Evolutionary conservation across 1,140 invertebrate species (phyloP).

Genomic region (Cyclargus thomasi): DNA sequence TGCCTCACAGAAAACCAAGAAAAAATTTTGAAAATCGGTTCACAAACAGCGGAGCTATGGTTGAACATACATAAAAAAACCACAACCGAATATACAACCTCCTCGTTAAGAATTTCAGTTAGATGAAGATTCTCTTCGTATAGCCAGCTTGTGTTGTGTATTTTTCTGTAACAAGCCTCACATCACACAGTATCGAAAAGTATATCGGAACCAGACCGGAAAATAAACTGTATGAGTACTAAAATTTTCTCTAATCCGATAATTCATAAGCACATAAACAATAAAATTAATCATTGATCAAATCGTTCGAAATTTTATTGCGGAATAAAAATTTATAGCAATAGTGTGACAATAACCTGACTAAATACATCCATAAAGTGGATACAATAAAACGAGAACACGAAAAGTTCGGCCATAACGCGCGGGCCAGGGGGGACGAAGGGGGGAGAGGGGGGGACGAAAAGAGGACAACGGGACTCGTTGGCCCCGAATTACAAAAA

Average conservation of each 20-base stretch:
- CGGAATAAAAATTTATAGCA: not conserved
- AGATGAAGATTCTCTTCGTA: too few relatives aligned
- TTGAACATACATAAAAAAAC: too few relatives aligned
- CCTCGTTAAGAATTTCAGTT: too few relatives aligned
- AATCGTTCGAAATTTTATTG: slow-evolving; percentile 5
- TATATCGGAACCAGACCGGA: too few relatives aligned
- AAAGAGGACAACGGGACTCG: not conserved
- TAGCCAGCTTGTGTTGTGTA: too few relatives aligned
- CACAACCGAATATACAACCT: too few relatives aligned
- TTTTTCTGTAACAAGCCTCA: too few relatives aligned
- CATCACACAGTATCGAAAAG: too few relatives aligned
- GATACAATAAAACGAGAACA: slow-evolving; percentile 11
- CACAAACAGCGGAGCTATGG: too few relatives aligned
- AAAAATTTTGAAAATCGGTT: too few relatives aligned
- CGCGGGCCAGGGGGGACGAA: not conserved
- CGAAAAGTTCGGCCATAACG: slow-evolving; percentile 9
- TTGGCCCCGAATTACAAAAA: slow-evolving; percentile 13
- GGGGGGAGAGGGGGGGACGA: too few relatives aligned
- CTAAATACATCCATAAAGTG: slow-evolving; percentile 8
- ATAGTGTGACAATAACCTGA: slow-evolving; percentile 2
- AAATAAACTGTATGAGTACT: not conserved
- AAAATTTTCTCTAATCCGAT: not conserved
- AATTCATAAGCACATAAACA: not conserved
- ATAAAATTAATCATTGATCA: slow-evolving; percentile 1
- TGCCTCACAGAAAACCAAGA: too few relatives aligned